Conservation (phyloP, 2,888 invertebrate genomes). For the Thymelicus sylvestris region DNA sequence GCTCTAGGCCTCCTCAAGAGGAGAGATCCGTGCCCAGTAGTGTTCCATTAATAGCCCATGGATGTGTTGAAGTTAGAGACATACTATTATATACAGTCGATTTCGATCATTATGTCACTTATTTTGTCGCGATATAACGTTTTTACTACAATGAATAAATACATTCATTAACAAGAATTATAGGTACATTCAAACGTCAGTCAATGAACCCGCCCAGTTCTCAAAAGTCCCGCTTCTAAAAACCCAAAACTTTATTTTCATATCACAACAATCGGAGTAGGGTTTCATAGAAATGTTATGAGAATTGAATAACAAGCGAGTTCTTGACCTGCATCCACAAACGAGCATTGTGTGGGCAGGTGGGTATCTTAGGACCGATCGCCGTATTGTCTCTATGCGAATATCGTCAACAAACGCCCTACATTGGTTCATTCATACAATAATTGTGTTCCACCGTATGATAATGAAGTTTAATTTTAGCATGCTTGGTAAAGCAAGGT, state of each 20-base stretch:
- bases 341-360: conserved; percentile 42
- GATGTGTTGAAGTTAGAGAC: too few species aligned
- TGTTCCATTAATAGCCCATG: too few species aligned
- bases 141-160: too few species aligned
- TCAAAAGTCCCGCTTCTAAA: conserved; percentile 5
- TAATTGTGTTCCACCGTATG: not conserved
- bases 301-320: conserved; percentile 38
- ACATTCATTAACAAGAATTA: too few species aligned
- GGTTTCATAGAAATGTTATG: conserved; percentile 30
- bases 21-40: too few species aligned
- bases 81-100: too few species aligned
- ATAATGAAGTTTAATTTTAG: not conserved
- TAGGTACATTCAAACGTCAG: too few species aligned
- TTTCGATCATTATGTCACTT: too few species aligned
- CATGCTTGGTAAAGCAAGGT: not conserved
- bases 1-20: too few species aligned
- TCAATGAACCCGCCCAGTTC: not conserved
- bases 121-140: too few species aligned
- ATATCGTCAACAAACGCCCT: conserved; percentile 35
- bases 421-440: not conserved
- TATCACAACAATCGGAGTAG: conserved; percentile 20
- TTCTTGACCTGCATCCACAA: conserved; percentile 47
- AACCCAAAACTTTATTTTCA: conserved; percentile 23
- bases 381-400: conserved; percentile 37
- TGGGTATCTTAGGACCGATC: conserved; percentile 31